A percentile compares a stretch with the other conserved stretches of the same genome.
phyloP scores from a whole-genome alignment of 2,888 invertebrate genomes.

The Rapana venosa region DNA sequence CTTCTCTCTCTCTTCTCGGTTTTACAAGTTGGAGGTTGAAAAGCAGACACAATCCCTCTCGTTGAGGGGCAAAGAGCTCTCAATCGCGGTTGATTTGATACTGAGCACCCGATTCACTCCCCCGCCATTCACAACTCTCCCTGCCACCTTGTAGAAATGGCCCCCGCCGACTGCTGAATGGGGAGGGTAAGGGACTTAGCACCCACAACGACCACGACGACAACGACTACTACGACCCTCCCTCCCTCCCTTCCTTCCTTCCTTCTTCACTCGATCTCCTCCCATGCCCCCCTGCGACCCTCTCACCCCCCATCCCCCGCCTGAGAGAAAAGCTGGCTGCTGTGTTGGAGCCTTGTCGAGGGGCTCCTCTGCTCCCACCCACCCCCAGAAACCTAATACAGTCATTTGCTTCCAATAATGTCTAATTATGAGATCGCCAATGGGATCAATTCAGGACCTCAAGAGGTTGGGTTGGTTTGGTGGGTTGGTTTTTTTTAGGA shows the following conservation, averaged over 20 bases:
- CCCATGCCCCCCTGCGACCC: not conserved
- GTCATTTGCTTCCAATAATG: constrained; percentile 27
- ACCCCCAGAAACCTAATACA: not conserved
- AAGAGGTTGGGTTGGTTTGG: not conserved
- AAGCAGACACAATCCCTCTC: constrained; percentile 2
- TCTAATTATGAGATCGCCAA: constrained; percentile 17
- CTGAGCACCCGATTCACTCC: constrained; percentile 10
- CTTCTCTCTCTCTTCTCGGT: not conserved
- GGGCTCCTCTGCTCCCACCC: too few relatives aligned
- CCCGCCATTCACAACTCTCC: not conserved
- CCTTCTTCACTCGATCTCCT: too few relatives aligned
- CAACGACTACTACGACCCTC: not conserved
- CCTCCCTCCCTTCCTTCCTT: not conserved
- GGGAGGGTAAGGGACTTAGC: not conserved
- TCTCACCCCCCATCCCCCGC: not conserved
- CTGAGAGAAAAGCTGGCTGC: too few relatives aligned
- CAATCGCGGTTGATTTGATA: constrained; percentile 23
- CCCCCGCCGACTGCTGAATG: not conserved
- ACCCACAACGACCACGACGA: not conserved
- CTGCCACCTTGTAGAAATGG: not conserved
- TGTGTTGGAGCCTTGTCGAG: too few relatives aligned
- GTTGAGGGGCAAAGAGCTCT: not conserved
- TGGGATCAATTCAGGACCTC: not conserved
- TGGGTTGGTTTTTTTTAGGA: too few relatives aligned
- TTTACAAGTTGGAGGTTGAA: not conserved